Evolutionary conservation across 2,888 invertebrate genomes (phyloP).

Genomic region (Euphydryas editha): DNA sequence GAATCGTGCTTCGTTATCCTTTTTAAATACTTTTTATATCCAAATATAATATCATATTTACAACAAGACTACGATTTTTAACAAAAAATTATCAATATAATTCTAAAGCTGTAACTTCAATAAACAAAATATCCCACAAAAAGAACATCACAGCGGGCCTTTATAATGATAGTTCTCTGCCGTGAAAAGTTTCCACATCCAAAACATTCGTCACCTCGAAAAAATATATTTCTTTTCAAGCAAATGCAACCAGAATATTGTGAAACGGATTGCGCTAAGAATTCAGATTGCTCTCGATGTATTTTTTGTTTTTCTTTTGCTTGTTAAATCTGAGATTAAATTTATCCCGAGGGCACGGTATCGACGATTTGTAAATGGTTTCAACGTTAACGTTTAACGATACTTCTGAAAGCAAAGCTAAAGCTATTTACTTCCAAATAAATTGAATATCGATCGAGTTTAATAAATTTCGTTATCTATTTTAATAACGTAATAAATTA

Average conservation of each 20-base stretch:
- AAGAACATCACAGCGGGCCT: neutral
- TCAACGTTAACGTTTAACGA: slow-evolving; percentile 4
- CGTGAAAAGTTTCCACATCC: neutral
- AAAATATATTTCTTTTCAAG: slow-evolving; percentile 9
- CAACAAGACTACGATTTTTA: neutral
- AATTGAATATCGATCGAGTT: neutral
- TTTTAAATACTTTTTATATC: no score
- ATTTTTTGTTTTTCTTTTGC: slow-evolving; percentile 8
- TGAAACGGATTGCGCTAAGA: slow-evolving; percentile 7
- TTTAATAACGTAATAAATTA: neutral
- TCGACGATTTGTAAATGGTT: slow-evolving; percentile 12
- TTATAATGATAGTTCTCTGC: neutral
- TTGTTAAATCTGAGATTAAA: slow-evolving; percentile 25
- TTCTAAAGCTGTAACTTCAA: neutral
- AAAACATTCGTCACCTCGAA: slow-evolving; percentile 1
- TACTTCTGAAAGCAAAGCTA: neutral
- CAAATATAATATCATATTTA: neutral
- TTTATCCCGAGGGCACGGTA: slow-evolving; percentile 9
- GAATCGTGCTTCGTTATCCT: no score
- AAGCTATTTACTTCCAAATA: no score
- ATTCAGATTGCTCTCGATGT: slow-evolving; percentile 11
- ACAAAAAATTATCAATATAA: neutral
- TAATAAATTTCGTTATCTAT: neutral
- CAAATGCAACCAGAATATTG: slow-evolving; percentile 4
- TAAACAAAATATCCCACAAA: neutral